Evolutionary conservation across 2,797 vertebrate genomes (phyloP).

Genomic region (Coluber constrictor): DNA sequence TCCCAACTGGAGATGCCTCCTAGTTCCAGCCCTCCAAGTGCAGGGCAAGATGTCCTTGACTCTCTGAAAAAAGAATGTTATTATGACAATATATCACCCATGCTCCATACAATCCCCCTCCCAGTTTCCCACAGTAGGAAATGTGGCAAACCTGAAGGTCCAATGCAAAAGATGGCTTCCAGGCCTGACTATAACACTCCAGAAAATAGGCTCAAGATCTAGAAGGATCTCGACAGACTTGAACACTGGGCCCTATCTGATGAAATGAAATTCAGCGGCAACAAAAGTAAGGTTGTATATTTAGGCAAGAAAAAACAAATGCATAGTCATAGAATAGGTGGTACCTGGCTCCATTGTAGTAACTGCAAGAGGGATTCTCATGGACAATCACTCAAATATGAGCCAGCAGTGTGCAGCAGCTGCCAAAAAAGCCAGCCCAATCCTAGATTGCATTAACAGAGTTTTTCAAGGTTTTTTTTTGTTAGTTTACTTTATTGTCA

Average conservation of each 20-base stretch:
- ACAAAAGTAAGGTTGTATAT: neutral
- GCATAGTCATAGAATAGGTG: neutral
- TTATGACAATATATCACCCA: too few relatives aligned
- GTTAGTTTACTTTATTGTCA: too few relatives aligned
- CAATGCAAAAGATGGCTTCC: too few relatives aligned
- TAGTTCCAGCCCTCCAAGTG: too few relatives aligned
- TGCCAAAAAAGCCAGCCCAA: neutral
- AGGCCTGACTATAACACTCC: neutral
- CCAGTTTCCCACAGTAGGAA: too few relatives aligned
- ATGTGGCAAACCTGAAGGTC: too few relatives aligned
- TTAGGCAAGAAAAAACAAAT: neutral
- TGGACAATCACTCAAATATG: neutral
- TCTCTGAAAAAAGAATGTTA: too few relatives aligned
- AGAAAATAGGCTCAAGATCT: neutral
- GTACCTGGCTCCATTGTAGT: neutral
- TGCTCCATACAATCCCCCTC: too few relatives aligned
- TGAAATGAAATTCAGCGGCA: neutral
- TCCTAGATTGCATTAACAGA: too few relatives aligned
- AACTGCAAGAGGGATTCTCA: neutral
- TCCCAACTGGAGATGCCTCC: too few relatives aligned
- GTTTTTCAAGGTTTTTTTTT: too few relatives aligned
- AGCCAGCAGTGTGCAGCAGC: neutral
- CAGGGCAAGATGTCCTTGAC: too few relatives aligned
- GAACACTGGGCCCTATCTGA: neutral
- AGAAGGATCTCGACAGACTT: neutral